Evolutionary conservation across 2,113 vertebrate genomes (phyloP).

Genomic region (Clarias magur): DNA sequence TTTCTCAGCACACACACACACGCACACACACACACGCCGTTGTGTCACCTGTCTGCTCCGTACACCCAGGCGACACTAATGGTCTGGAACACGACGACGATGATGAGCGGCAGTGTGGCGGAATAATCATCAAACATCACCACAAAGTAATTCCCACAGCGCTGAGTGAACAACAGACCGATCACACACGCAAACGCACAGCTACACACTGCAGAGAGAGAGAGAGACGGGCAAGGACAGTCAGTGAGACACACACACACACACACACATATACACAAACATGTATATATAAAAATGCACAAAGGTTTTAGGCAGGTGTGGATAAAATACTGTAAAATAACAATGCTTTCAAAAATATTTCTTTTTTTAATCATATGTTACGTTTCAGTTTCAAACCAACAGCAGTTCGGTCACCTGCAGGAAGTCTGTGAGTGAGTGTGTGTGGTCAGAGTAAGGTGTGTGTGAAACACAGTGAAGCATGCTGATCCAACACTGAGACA

Average conservation of each 20-base stretch:
- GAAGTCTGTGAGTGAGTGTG: too few species aligned
- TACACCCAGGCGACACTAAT: conserved; percentile 81
- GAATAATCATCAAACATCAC: conserved; percentile 82
- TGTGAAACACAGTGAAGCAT: too few species aligned
- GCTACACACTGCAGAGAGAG: conserved; percentile 67
- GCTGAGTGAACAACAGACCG: conserved; percentile 76
- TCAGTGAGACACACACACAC: background rate
- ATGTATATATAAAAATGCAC: too few species aligned
- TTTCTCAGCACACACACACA: background rate
- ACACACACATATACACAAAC: too few species aligned
- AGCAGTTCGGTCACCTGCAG: too few species aligned
- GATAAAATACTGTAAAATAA: too few species aligned
- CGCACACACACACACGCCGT: background rate
- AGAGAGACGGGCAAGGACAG: background rate
- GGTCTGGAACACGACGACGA: conserved; percentile 78
- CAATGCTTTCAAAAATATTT: too few species aligned
- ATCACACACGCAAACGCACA: conserved; percentile 73
- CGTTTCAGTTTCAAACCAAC: too few species aligned
- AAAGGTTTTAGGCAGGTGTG: too few species aligned
- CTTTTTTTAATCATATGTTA: too few species aligned
- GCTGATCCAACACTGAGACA: too few species aligned
- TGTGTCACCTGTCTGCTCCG: conserved; percentile 77
- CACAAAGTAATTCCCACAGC: conserved; percentile 82
- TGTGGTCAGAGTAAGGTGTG: too few species aligned
- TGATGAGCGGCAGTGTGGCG: conserved; percentile 75